Evolutionary conservation across 2,797 vertebrate genomes (phyloP).

Genomic region (Pitangus sulphuratus): DNA sequence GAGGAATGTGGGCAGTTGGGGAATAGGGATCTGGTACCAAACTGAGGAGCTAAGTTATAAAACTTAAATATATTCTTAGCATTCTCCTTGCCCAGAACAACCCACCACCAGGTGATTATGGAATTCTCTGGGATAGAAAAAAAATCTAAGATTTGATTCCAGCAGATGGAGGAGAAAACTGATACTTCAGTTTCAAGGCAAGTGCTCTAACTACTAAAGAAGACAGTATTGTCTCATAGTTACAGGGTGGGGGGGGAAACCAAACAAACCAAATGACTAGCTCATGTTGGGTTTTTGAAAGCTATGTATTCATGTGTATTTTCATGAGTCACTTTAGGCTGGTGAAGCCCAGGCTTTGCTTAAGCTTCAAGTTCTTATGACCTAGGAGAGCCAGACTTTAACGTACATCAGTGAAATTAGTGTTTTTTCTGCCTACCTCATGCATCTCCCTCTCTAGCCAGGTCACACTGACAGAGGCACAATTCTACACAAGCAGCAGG

Average conservation of each 20-base stretch:
- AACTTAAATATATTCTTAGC: neutral
- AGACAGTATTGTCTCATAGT: neutral
- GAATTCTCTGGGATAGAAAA: neutral
- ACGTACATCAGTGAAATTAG: neutral
- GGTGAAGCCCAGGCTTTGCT: neutral
- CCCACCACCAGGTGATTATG: neutral
- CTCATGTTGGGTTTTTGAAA: neutral
- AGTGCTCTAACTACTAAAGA: neutral
- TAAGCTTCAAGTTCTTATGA: neutral
- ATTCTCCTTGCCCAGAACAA: neutral
- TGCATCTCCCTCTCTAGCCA: neutral
- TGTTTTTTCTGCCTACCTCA: neutral
- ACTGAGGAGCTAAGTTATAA: neutral
- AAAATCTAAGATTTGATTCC: neutral
- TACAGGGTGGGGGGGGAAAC: fast-evolving
- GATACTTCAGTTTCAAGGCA: neutral
- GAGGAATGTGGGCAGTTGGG: neutral
- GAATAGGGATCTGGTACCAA: neutral
- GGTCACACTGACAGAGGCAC: neutral
- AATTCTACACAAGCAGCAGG: neutral
- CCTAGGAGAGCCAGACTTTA: neutral
- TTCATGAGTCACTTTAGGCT: neutral
- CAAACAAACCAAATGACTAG: neutral
- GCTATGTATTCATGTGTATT: neutral
- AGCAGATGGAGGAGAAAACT: neutral